Percentiles rank a stretch among this genome's conserved stretches.
Evolutionary conservation across 2,797 vertebrate genomes (phyloP).

Genomic region (Meriones psammophilus): DNA sequence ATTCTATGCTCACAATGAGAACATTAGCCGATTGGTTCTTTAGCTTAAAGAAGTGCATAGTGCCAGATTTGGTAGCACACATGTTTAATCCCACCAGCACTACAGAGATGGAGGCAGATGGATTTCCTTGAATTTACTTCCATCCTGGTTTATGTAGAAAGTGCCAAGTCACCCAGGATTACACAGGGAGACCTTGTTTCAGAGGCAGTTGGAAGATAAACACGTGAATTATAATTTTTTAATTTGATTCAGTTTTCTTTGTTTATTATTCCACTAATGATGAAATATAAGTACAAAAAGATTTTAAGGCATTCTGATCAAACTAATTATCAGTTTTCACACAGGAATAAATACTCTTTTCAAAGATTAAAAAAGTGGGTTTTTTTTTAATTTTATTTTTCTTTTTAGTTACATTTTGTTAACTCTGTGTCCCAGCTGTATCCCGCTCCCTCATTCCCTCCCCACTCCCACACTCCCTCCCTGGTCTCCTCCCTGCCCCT

Average conservation of each 20-base stretch:
- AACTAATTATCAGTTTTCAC: slow-evolving; percentile 34
- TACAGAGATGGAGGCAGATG: not conserved
- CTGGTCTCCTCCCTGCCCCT: no score
- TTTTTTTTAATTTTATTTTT: no score
- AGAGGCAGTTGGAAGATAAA: not conserved
- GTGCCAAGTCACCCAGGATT: not conserved
- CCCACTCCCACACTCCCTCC: no score
- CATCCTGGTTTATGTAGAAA: not conserved
- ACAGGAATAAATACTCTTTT: slow-evolving; percentile 54
- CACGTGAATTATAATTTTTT: not conserved
- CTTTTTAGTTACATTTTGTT: no score
- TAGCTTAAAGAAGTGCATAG: not conserved
- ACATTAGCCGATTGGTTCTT: not conserved
- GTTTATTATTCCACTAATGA: slow-evolving; percentile 39
- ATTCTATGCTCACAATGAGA: not conserved
- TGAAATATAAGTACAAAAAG: slow-evolving; percentile 27
- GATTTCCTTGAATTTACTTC: not conserved
- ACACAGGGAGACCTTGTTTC: not conserved
- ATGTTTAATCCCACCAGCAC: not conserved
- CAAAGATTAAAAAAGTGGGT: slow-evolving; percentile 56
- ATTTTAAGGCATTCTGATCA: slow-evolving; percentile 4
- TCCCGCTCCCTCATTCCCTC: no score
- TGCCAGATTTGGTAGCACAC: not conserved
- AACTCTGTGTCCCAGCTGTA: no score
- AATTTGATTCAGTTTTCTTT: slow-evolving; percentile 58